Evolutionary conservation across 2,113 vertebrate genomes (phyloP).

Genomic region (Halcyon senegalensis): DNA sequence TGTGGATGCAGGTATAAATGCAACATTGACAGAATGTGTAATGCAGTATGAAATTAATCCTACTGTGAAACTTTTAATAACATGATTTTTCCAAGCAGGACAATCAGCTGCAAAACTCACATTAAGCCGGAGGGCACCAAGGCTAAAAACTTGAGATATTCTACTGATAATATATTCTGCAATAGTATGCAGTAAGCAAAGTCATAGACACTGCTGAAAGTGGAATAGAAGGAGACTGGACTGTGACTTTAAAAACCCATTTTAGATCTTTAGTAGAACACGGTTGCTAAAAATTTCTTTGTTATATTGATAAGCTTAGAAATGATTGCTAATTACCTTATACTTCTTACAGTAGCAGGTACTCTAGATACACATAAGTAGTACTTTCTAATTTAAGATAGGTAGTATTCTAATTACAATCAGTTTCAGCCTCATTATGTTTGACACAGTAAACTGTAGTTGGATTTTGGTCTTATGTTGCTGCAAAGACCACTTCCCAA

Average conservation of each 20-base stretch:
- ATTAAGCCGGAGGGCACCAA: neutral
- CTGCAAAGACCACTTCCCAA: neutral
- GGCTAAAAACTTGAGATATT: neutral
- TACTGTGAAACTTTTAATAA: neutral
- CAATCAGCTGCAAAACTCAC: neutral
- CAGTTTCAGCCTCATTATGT: neutral
- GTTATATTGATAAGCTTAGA: neutral
- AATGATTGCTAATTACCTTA: neutral
- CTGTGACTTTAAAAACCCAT: neutral
- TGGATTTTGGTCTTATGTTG: neutral
- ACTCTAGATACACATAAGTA: neutral
- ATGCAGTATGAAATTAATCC: neutral
- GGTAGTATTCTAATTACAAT: neutral
- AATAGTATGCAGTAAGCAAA: neutral
- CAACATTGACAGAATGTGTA: neutral
- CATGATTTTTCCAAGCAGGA: neutral
- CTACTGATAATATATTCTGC: neutral
- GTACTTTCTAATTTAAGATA: neutral
- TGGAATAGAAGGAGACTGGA: neutral
- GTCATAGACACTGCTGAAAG: neutral
- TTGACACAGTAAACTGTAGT: neutral
- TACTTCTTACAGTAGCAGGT: neutral
- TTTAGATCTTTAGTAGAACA: neutral
- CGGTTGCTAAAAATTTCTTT: neutral
- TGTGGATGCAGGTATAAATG: neutral